Base-by-base conservation (phyloP, 2,888 invertebrate species). In the Tridacna gigas region DNA sequence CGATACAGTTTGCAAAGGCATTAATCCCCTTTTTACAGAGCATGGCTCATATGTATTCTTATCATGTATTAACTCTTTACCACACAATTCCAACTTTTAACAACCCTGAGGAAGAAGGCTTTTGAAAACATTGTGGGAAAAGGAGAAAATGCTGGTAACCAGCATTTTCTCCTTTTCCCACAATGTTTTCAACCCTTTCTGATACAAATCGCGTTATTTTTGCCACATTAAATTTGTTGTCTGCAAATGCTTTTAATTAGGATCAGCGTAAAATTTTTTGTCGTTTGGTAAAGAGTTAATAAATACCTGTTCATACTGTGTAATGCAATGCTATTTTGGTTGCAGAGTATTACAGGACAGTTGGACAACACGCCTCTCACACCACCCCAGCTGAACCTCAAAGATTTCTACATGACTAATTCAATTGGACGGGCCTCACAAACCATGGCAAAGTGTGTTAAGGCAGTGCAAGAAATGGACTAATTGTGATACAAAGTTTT, bases 361-460 rank as follows among this genome's bases (percentile, higher is more conserved):
- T 88, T 96, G 37, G 92, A 94, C 18, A 86, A 89, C 37, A 90
- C 93, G 3, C 96, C 96, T 0, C 92, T 99, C 79, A 82, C 82
- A 9, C 91, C 94, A 7, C 88, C 91, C 11, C 91, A 92, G 91
- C 97, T 97, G 94, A 96, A 96, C 81, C 95, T 99, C 83, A 97
- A 97, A 95, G 96, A 96, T 92, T 96, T 96, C 94, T 96, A 96
- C 94, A 99, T 99, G 98, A 99, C 99, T 18, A 98, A 99, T 95
- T 96, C 97, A 11, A 98, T 99, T 93, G 98, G 98, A 89, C 96
- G 99, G 94, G 98, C 99, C 48, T 99, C 99, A 7, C 97, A 97
- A 86, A 99, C 99, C 74, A 99, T 99, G 99, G 99, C 99, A 74
- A 99, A 99, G 95, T 99, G 99, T 95, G 97, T 99, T 89, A 97